Evolutionary conservation across 2,888 invertebrate species (phyloP), one percentile per base, ranked within the genome.

Genomic region (Pyrocoelia pectoralis): DNA sequence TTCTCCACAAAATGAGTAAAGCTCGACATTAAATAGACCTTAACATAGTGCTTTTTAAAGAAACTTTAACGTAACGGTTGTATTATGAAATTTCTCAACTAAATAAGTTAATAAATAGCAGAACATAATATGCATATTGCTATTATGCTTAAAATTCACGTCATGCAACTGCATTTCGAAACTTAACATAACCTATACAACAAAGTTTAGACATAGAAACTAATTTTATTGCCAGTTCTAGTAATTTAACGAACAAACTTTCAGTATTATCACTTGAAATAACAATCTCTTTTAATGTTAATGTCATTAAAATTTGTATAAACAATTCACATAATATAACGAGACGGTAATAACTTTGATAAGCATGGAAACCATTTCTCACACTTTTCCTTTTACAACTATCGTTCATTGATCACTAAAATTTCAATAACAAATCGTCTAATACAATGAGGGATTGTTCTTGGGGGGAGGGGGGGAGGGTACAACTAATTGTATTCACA

Each of bases 121-220:
- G 24, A 5, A 3, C 24, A 24, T 6, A 33, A 33, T 33, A n/a
- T 33, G 9, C n/a, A n/a, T n/a, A 33, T 2, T n/a, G 8, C n/a
- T 8, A n/a, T 33, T n/a, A n/a, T n/a, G 33, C n/a, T 33, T 33
- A 33, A 33, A 33, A 33, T 33, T 8, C 33, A n/a, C 33, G 8
- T 33, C 33, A 33, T 33, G 33, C 33, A 33, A 33, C 33, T 33
- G n/a, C 33, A n/a, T 33, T 33, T 33, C n/a, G 10, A 33, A 33
- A 33, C 10, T 33, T 33, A 2, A 3, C 8, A 6, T 10, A 33
- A 33, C n/a, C 33, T 33, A 33, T 33, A 33, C 8, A 33, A 33
- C 33, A 33, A 33, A 33, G 33, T 33, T 33, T n/a, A 33, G 33
- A 33, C 33, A 33, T 33, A 33, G 33, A 33, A 33, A 33, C 33